Base-by-base conservation (phyloP, 37 sponge, comb jelly and placozoan species). In the Ianthella basta region DNA sequence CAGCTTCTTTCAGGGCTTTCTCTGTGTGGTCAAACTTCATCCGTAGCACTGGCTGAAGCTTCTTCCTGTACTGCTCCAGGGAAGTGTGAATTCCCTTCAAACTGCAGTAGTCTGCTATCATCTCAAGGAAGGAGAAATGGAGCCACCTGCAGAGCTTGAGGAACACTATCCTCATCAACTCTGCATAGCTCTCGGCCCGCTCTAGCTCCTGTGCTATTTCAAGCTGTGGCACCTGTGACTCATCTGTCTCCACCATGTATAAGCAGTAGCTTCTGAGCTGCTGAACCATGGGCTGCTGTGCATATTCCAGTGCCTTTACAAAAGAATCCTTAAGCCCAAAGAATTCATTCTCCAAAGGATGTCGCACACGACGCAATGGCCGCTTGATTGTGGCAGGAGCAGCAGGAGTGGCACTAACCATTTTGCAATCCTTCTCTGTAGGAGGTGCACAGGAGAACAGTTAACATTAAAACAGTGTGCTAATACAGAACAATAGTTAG, bases 11-110 rank as follows among this genome's bases (percentile, higher is more conserved):
- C 50, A 8, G 3, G 50, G n/a, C n/a, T n/a, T n/a, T n/a, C n/a
- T n/a, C n/a, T n/a, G 40, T 40, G 24, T 23, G 23, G 37, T n/a
- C n/a, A n/a, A n/a, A 44, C 50, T 8, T 44, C 8, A n/a, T n/a
- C n/a, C n/a, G n/a, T 44, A 8, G 6, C 8, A 10, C 50, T 8
- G 3, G 3, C 50, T 10, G 8, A 8, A 8, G 6, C 54, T 39
- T 13, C 18, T 40, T 40, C 53, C 40, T 75, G 78, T 75, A 75
- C 23, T 75, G 44, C 53, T 75, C 78, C 33, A 75, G n/a, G 8
- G n/a, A 36, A 12, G 12, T 3, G 8, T 44, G 3, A 8, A 3
- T 10, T 44, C 24, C 12, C 24, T 15, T 75, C 54, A 1, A 50
- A 39, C n/a, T 19, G 40, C 37, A 75, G 54, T 50, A 53, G n/a